Base-by-base conservation (phyloP, 2,888 invertebrate species). In the Argyra leucocephala region DNA sequence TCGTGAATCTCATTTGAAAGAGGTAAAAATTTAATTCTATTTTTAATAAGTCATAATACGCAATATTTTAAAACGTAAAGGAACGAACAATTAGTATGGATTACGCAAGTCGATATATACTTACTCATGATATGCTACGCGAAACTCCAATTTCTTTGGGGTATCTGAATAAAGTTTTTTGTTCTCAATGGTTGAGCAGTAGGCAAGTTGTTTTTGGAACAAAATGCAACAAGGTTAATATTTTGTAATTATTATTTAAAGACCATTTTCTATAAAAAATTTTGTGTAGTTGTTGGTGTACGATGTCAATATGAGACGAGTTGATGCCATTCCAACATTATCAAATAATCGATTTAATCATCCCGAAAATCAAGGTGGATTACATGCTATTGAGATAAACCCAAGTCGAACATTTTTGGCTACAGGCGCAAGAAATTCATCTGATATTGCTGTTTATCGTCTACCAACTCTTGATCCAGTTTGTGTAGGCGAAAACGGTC, bases 141-240 rank as follows among this genome's bases (percentile, higher is more conserved):
- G 93, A 93, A 80, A 89, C 90, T 23, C 87, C 91, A 12, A 86
- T 93, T 74, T 87, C 85, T 75, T 83, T 93, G 69, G 90, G 89
- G 71, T 91, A 89, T 78, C 89, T 93, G 84, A 93, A 93, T 80
- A 93, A 93, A 81, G 92, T 93, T 67, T 97, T 96, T 82, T 94
- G 96, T 77, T 94, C 96, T 0, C 90, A 95, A 78, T 97, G 97
- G 96, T 83, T 97, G 57, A 93, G 93, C 71, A 93, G 94, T 80
- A 85, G 93, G 73, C 95, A 96, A 82, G 91, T 97, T 66, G 93
- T 96, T 23, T 94, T 96, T 78, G 97, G 96, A 65, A 96, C 96
- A 63, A 97, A 97, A 80, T 96, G 97, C 81, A 96, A 96, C 81
- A 95, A 94, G 86, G 91, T 92, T 78, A 57, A n/a, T 57, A 18